Base-by-base conservation (phyloP, 2,797 vertebrate genomes). In the Poecilia wingei region DNA sequence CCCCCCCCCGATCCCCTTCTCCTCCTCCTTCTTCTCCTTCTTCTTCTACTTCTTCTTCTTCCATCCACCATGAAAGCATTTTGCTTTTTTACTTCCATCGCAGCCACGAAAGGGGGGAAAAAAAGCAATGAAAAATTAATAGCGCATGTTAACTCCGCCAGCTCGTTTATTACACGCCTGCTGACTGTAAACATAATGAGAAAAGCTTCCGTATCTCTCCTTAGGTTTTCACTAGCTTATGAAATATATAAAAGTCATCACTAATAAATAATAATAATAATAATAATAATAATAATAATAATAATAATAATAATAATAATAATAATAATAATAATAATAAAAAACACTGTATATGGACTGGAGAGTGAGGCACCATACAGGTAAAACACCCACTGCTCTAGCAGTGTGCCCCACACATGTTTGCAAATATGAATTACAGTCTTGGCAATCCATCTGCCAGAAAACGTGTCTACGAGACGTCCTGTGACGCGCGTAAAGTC, bases 81-180 rank as follows among this genome's bases (percentile, higher is more conserved):
- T 89, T 90, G 84, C 72, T 85, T 81, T 43, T 89, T 85, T 89
- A 82, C 92, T 88, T 82, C 89, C 89, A 90, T 87, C 82, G 74
- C 83, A 90, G 91, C 87, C 88, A 90, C 87, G 78, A 92, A 93
- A 94, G 89, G 87, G 88, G 31, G 31, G 31, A 93, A 94, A 94
- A 94, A 94, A 94, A 92, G 91, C 91, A 90, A 93, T 94, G 94
- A 93, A 95, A 94, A 94, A 93, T 95, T 95, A 95, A 94, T 94
- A 94, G 93, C 92, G 93, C 93, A 94, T 94, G 93, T 94, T 95
- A 94, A 94, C 92, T 94, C 92, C 89, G 91, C 91, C 92, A 91
- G 89, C 91, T 93, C 93, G 93, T 95, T 95, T 94, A 95, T 95
- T 95, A 95, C 93, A 95, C 93, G 93, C 93, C 91, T 80, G 92